phyloP scores from a whole-genome alignment of 2,113 vertebrate genomes.

The Pteronura brasiliensis region DNA sequence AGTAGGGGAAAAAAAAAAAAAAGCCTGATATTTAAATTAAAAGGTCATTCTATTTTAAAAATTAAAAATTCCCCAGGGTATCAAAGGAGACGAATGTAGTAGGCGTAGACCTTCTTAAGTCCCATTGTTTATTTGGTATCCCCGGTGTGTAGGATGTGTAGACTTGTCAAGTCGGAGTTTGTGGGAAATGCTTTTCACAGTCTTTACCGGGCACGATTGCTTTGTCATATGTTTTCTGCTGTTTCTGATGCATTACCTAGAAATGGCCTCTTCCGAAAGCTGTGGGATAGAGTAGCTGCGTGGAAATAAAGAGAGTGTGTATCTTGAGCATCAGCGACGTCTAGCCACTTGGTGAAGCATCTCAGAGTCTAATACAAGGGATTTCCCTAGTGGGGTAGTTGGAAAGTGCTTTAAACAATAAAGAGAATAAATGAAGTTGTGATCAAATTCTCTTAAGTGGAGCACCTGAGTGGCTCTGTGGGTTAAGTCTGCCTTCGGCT shows the following conservation, averaged over 20 bases:
- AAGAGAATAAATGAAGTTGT: neutral
- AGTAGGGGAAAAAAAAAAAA: neutral
- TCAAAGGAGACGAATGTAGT: neutral
- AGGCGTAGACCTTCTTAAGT: neutral
- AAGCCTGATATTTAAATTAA: constrained; percentile 46
- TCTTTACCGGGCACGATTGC: neutral
- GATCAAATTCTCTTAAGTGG: neutral
- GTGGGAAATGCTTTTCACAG: neutral
- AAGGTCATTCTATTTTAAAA: constrained; percentile 47
- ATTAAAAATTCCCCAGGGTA: neutral
- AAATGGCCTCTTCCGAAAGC: neutral
- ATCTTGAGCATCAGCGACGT: neutral
- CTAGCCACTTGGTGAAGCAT: neutral
- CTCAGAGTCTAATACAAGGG: too few relatives aligned
- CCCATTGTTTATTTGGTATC: neutral
- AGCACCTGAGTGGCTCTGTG: too few relatives aligned
- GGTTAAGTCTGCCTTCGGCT: too few relatives aligned
- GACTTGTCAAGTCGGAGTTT: neutral
- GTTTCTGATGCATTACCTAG: neutral
- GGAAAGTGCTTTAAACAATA: neutral
- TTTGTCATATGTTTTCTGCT: neutral
- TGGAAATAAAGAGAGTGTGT: neutral
- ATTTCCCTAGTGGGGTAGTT: too few relatives aligned
- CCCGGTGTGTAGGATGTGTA: neutral
- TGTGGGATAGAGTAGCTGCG: neutral